Conservation (phyloP, 2,113 vertebrate species). For the Catharus fuscescens region DNA sequence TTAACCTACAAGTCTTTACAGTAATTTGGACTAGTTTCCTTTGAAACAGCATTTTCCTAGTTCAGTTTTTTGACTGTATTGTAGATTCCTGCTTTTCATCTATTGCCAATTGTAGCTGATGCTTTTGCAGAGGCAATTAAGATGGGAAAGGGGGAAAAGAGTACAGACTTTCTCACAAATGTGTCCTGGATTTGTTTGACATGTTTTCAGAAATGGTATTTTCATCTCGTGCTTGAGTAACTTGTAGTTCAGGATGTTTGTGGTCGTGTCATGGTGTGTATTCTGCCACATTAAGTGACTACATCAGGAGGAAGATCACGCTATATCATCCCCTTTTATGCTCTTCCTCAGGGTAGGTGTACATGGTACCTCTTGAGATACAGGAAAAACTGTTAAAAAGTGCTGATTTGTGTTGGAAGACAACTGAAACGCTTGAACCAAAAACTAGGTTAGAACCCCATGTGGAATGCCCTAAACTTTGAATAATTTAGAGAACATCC, state of each 20-base stretch:
- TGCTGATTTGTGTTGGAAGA: neutral
- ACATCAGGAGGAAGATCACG: neutral
- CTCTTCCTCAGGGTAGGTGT: neutral
- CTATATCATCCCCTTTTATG: neutral
- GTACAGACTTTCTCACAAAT: neutral
- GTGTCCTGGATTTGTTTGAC: neutral
- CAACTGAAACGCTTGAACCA: neutral
- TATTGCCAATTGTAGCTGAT: neutral
- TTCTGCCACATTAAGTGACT: neutral
- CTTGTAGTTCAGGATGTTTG: neutral
- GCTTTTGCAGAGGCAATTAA: neutral
- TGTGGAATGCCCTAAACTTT: neutral
- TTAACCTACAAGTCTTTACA: slow-evolving; percentile 54
- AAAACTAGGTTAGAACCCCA: neutral
- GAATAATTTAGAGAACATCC: neutral
- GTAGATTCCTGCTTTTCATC: neutral
- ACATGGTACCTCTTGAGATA: neutral
- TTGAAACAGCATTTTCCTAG: slow-evolving; percentile 38
- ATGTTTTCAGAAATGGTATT: neutral
- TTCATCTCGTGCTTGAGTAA: neutral
- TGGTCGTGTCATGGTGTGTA: neutral
- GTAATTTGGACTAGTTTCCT: slow-evolving; percentile 38
- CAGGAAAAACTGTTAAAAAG: neutral
- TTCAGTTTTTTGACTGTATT: neutral
- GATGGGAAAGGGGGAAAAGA: neutral